Evolutionary conservation across 2,113 vertebrate species (phyloP).

Genomic region (Ophthalmolycus amberensis): DNA sequence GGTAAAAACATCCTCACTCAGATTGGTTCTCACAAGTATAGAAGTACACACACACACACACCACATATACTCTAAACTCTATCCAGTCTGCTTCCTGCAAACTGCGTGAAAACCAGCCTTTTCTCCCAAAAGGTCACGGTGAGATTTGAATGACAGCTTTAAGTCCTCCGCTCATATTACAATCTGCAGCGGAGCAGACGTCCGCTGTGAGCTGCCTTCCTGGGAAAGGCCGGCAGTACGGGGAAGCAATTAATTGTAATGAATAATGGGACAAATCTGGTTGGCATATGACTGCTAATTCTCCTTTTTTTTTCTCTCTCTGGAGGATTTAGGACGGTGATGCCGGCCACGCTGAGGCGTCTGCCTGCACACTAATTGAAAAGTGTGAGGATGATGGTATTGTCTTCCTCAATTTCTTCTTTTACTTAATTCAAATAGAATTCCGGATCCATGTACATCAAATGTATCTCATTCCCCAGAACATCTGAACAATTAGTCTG

Average conservation of each 20-base stretch:
- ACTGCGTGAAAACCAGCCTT: constrained; percentile 85
- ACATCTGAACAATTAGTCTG: neutral
- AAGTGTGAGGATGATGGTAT: constrained; percentile 66
- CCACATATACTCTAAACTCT: constrained; percentile 23
- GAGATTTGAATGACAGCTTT: constrained; percentile 95
- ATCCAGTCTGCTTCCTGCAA: constrained; percentile 28
- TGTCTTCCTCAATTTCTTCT: neutral
- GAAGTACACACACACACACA: constrained; percentile 59
- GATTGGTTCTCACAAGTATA: constrained; percentile 30
- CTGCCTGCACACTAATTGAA: constrained; percentile 83
- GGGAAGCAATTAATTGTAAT: constrained; percentile 92
- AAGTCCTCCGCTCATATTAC: constrained; percentile 90
- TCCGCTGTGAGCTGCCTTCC: constrained; percentile 81
- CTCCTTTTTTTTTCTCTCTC: constrained; percentile 81
- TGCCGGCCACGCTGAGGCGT: constrained; percentile 10
- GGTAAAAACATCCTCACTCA: constrained; percentile 4
- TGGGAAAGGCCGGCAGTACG: constrained; percentile 81
- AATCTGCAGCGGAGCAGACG: constrained; percentile 89
- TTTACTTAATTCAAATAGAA: neutral
- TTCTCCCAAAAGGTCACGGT: constrained; percentile 91
- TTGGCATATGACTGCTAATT: constrained; percentile 92
- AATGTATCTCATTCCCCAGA: neutral
- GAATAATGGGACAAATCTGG: constrained; percentile 95
- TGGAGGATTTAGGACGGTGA: constrained; percentile 85
- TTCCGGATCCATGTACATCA: neutral